Percentiles rank a stretch among this genome's conserved stretches.
These are phyloP conservation scores for Neotoxoptera formosana DNA, from an alignment of 1,140 invertebrate species.

Conservation along the genomic window DNA sequence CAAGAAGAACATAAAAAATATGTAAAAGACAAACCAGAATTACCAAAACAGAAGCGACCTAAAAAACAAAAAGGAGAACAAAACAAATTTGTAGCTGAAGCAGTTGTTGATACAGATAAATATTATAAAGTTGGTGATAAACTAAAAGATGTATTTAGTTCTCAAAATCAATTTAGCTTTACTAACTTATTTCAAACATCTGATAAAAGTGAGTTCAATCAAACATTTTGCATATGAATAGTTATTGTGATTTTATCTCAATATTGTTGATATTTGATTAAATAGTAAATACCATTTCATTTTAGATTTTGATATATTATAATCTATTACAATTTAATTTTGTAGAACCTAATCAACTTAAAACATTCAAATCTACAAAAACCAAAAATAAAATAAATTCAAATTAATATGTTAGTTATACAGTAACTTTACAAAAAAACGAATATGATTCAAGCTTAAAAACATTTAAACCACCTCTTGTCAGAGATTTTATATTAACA, in stretches of 20 bases:
- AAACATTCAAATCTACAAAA: no score
- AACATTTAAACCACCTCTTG: not conserved
- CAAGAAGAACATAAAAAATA: constrained; percentile 52
- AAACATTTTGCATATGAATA: not conserved
- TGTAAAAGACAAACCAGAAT: constrained; percentile 47
- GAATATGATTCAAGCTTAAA: not conserved
- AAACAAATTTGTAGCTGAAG: not conserved
- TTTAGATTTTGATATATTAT: no score
- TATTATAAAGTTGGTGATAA: constrained; percentile 49
- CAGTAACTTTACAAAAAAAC: not conserved
- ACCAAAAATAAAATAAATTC: no score
- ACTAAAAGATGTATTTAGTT: constrained; percentile 48
- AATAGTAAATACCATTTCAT: not conserved
- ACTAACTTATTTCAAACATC: constrained; percentile 26
- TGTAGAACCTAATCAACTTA: not conserved
- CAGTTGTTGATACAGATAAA: constrained; percentile 42
- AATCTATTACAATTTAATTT: not conserved
- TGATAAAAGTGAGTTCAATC: constrained; percentile 43
- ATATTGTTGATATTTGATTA: not conserved
- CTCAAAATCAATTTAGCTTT: constrained; percentile 46
- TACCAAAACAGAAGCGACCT: constrained; percentile 44
- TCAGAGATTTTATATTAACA: no score
- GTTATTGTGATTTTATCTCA: not conserved
- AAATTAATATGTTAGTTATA: no score
- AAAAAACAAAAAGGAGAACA: constrained; percentile 42